Base-by-base conservation (phyloP, 2,113 vertebrate genomes). In the Leptobrachium ailaonicum region DNA sequence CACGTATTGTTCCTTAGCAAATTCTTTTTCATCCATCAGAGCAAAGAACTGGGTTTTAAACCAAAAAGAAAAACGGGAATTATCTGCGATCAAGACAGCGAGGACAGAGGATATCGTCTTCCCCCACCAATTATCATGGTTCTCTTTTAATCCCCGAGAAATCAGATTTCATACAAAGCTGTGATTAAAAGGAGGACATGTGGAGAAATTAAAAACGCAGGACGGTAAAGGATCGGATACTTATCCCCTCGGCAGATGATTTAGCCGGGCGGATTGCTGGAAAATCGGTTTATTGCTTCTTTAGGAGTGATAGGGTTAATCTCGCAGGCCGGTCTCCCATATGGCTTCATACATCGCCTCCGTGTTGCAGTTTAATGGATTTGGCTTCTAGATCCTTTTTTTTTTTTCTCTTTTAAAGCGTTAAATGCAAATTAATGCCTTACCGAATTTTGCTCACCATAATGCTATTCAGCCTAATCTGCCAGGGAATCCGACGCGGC, bases 341-440 rank as follows among this genome's bases (percentile, higher is more conserved):
- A 53, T 50, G 62, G 43, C 62, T 41, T 42, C 10, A 66, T 50
- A 64, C 13, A 40, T 40, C 58, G 2, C 10, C 32, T 53, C 9
- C 4, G 2, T 32, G 58, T 44, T 0, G 69, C 14, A 9, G 32
- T 43, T 79, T 56, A 80, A 66, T 47, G 45, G 77, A 80, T 80
- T 80, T 62, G 45, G 42, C 9, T 6, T 3, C 58, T 80, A 73
- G 73, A 66, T 66, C 77, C 56, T 32, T 32, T 32, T 32, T 32
- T 32, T 32, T 32, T 32, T 32, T 32, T 32, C 20, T 32, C 54
- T 72, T 6, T 60, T 32, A 72, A 41, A 72, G 11, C 20, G 20
- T 58, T 64, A 54, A 32, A 53, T 1, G 4, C 4, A 56, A 73
- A 80, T 73, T 12, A 80, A 44, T 80, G 66, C 66, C n/a, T 41